These are phyloP conservation scores for Semnornis frantzii DNA, from an alignment of 2,113 vertebrate species.

Conservation along the genomic window DNA sequence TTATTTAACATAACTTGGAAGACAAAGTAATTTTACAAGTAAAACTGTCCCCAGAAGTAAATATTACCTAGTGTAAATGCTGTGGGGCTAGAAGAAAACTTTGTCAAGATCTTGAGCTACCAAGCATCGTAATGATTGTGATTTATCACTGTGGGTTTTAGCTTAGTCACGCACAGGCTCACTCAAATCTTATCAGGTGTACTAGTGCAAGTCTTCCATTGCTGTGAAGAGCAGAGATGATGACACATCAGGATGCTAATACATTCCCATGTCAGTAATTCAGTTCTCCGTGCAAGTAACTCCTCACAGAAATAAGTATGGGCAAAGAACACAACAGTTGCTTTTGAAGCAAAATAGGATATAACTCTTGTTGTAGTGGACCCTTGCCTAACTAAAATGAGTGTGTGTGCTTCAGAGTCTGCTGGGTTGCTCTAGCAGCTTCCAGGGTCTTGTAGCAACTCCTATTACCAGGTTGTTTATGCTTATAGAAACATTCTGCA, in stretches of 20 bases:
- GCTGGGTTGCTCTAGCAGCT: background rate
- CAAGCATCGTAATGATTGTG: background rate
- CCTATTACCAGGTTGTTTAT: background rate
- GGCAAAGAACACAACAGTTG: background rate
- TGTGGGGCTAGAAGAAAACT: background rate
- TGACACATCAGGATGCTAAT: background rate
- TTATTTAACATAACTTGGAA: background rate
- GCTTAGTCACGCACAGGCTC: background rate
- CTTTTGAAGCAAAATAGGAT: background rate
- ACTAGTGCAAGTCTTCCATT: background rate
- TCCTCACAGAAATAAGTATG: background rate
- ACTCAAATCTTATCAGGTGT: background rate
- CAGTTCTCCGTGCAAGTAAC: background rate
- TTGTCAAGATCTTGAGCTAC: background rate
- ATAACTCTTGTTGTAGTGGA: background rate
- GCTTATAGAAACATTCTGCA: background rate
- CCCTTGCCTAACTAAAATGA: background rate
- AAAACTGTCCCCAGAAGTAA: background rate
- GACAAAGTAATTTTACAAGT: background rate
- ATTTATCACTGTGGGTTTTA: background rate
- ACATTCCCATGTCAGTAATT: background rate
- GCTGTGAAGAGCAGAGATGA: background rate
- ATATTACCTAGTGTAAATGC: background rate
- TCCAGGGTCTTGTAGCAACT: background rate
- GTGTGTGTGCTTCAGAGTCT: background rate